Evolutionary conservation across 2,888 invertebrate species (phyloP), one percentile per base, ranked within the genome.

Genomic region (Caenorhabditis japonica): DNA sequence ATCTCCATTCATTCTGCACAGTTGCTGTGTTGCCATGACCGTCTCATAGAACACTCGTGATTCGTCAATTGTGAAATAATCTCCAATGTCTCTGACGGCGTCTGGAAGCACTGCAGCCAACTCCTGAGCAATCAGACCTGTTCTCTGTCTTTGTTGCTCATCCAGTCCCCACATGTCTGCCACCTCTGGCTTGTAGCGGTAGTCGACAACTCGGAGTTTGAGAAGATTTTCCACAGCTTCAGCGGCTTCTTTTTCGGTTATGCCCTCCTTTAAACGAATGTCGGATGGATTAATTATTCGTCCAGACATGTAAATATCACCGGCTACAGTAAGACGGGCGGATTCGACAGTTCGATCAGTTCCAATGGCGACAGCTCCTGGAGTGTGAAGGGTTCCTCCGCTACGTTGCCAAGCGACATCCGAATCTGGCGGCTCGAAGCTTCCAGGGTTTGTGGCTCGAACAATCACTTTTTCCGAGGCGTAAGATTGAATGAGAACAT

Each of bases 31-130:
- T 0, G 97, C 97, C 0, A 97, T 97, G 12, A 97, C 92, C 87
- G 95, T 97, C 88, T 99, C 97, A 95, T 97, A 97, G 89, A 95
- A 95, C 85, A 99, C 94, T 25, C 97, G 92, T 87, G 97, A 97
- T 92, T 97, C 97, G 88, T 99, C 97, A 13, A 97, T 97, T 36
- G 97, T 94, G 55, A 97, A 90, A 88, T 97, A 95, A 88, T 95
- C 94, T 0, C 97, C 97, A 0, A 95, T 94, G 59, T 89, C 89
- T 85, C 93, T 91, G 0, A 99, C 97, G 0, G 97, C 97, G 87
- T 97, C 97, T 0, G 97, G 97, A 59, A 97, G 55, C 7, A 74
- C 66, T 13, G 51, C 39, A 10, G 69, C 69, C 33, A 80, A 71
- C 38, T 81, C 81, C 89, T 97, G 97, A 0, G 97, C 97, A 69